phyloP scores from a whole-genome alignment of 1,140 invertebrate species.

The Drosophila sproati region DNA sequence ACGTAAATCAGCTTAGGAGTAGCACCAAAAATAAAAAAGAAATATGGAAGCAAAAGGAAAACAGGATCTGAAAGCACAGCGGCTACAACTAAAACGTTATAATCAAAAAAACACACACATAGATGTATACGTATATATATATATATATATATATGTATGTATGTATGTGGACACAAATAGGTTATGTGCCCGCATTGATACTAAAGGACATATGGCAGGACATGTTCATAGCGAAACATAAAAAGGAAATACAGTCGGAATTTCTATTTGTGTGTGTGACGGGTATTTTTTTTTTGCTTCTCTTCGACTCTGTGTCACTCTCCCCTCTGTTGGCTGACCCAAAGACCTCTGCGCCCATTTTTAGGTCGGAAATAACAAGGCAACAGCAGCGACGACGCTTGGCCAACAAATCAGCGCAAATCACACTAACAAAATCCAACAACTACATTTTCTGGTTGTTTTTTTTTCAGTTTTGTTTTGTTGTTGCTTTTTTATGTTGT shows the following conservation, averaged over 20 bases:
- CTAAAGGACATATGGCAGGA: slow-evolving; percentile 76
- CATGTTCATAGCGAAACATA: slow-evolving; percentile 57
- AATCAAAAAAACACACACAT: slow-evolving; percentile 49
- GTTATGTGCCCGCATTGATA: slow-evolving; percentile 40
- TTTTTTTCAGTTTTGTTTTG: slow-evolving; percentile 5
- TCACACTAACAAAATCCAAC: slow-evolving; percentile 58
- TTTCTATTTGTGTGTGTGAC: slow-evolving; percentile 31
- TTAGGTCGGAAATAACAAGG: slow-evolving; percentile 60
- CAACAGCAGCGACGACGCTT: slow-evolving; percentile 42
- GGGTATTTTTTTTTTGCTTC: slow-evolving; percentile 45
- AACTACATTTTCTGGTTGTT: slow-evolving; percentile 5
- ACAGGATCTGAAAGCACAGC: slow-evolving; percentile 23
- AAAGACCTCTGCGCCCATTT: slow-evolving; percentile 38
- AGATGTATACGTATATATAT: background rate
- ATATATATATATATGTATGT: background rate
- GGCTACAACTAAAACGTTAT: slow-evolving; percentile 36
- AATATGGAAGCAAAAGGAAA: background rate
- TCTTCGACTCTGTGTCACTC: background rate
- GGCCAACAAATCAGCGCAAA: slow-evolving; percentile 76
- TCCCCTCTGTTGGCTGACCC: slow-evolving; percentile 53
- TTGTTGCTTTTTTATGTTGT: slow-evolving; percentile 11
- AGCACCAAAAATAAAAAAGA: slow-evolving; percentile 24
- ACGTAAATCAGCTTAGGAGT: slow-evolving; percentile 69
- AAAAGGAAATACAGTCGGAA: slow-evolving; percentile 47
- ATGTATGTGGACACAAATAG: slow-evolving; percentile 4